Evolutionary conservation across 2,113 vertebrate species (phyloP).

Genomic region (Hypomesus transpacificus): DNA sequence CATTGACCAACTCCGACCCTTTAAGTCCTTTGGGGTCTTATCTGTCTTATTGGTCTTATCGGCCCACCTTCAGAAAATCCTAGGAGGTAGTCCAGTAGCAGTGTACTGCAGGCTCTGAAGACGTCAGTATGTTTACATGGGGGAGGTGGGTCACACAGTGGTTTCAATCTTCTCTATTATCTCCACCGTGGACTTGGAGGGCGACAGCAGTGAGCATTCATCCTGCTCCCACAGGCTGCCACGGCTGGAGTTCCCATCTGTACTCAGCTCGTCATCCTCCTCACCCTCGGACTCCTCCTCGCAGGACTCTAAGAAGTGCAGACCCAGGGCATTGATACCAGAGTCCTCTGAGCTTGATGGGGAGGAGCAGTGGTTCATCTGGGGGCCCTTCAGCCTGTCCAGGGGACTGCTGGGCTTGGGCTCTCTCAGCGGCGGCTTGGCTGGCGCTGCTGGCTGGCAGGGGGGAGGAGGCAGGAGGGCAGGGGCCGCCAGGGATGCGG

Average conservation of each 20-base stretch:
- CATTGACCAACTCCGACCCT: slow-evolving; percentile 1
- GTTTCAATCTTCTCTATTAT: slow-evolving; percentile 99
- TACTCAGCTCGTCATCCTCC: slow-evolving; percentile 70
- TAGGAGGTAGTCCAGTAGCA: slow-evolving; percentile 14
- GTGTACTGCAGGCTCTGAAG: neutral
- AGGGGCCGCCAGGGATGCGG: slow-evolving; percentile 29
- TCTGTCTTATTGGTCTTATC: neutral
- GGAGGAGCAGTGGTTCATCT: slow-evolving; percentile 91
- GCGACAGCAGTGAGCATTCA: slow-evolving; percentile 86
- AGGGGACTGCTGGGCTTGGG: slow-evolving; percentile 52
- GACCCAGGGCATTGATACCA: slow-evolving; percentile 90
- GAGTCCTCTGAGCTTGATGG: slow-evolving; percentile 97
- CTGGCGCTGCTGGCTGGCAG: slow-evolving; percentile 31
- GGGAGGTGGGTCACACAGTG: slow-evolving; percentile 78
- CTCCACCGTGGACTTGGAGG: slow-evolving; percentile 91
- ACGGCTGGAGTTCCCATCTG: slow-evolving; percentile 86
- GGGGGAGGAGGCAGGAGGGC: slow-evolving; percentile 31
- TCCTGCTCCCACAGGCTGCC: slow-evolving; percentile 93
- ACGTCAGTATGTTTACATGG: neutral
- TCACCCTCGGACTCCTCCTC: slow-evolving; percentile 89
- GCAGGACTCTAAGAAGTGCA: slow-evolving; percentile 89
- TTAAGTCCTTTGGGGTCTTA: neutral
- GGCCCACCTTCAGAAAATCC: neutral
- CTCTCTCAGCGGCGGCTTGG: slow-evolving; percentile 27
- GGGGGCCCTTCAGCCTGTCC: slow-evolving; percentile 80